Conservation (phyloP, 2,797 vertebrate genomes). For the Arctocebus calabarensis region DNA sequence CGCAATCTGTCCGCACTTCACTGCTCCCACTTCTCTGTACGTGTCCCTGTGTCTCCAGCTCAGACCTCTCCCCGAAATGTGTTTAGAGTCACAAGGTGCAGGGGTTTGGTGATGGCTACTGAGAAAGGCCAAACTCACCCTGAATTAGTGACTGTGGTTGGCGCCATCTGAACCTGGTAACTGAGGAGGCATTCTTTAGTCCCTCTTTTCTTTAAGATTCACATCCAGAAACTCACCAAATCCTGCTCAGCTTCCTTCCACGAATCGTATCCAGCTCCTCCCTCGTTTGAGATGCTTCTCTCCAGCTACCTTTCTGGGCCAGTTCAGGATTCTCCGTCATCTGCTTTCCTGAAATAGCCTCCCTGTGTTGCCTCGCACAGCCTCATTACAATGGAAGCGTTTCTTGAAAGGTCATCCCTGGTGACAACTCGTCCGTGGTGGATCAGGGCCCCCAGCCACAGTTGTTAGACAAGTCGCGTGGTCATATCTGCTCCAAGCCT, state of each 20-base stretch:
- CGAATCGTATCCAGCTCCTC: too few species aligned
- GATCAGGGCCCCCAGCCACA: too few species aligned
- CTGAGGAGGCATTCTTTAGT: not conserved
- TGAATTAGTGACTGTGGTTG: not conserved
- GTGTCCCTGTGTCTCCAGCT: not conserved
- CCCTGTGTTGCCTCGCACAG: not conserved
- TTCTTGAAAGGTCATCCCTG: too few species aligned
- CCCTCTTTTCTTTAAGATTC: not conserved
- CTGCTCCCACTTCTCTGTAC: too few species aligned
- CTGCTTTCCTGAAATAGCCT: not conserved
- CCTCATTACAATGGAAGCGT: not conserved
- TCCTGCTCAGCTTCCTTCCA: not conserved
- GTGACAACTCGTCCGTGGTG: too few species aligned
- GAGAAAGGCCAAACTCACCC: not conserved
- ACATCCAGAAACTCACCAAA: not conserved
- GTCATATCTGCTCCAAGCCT: too few species aligned
- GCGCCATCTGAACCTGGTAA: not conserved
- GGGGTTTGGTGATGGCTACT: not conserved
- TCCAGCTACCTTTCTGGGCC: fast-evolving
- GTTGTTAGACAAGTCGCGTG: too few species aligned
- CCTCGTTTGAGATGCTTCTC: too few species aligned
- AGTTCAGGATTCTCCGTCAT: too few species aligned
- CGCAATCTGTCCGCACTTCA: fast-evolving
- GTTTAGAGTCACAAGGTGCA: not conserved
- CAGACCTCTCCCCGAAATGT: not conserved